Conservation (phyloP, 2,888 invertebrate genomes). For the Suillia variegata region DNA sequence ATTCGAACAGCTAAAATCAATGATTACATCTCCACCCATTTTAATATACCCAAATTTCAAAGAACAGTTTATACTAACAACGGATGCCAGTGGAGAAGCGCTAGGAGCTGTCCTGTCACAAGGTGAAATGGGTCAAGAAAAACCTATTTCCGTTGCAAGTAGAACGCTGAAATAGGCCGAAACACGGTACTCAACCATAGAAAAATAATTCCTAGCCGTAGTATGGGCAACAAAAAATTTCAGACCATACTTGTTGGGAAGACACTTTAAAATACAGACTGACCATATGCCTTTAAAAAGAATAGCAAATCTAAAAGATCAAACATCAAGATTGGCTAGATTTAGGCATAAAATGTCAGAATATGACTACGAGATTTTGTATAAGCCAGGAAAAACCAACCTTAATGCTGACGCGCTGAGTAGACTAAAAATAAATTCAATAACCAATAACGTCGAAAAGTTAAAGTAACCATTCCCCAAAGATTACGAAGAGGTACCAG, state of each 20-base stretch:
- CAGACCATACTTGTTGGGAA: constrained; percentile 22
- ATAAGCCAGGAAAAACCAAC: neutral
- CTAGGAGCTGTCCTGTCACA: constrained; percentile 24
- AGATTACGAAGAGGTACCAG: too few relatives aligned
- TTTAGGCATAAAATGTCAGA: neutral
- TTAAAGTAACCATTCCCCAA: too few relatives aligned
- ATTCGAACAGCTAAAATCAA: too few relatives aligned
- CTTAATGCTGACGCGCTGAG: neutral
- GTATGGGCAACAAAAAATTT: constrained; percentile 16
- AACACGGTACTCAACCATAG: constrained; percentile 17
- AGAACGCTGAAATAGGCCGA: constrained; percentile 21
- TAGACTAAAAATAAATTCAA: neutral
- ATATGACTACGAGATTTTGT: neutral
- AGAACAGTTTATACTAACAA: constrained; percentile 18
- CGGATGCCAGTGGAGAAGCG: constrained; percentile 10
- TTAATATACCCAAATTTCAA: constrained; percentile 22
- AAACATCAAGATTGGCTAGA: neutral
- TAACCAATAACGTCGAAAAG: too few relatives aligned
- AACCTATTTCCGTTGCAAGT: constrained; percentile 18
- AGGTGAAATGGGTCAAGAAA: neutral
- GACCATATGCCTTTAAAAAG: constrained; percentile 19
- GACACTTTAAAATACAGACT: constrained; percentile 23
- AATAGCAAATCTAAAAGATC: too few relatives aligned
- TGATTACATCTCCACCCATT: too few relatives aligned
- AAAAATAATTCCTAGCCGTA: constrained; percentile 26